Evolutionary conservation across 2,113 vertebrate genomes (phyloP), one percentile per base, ranked within the genome.

Genomic region (Origma solitaria): DNA sequence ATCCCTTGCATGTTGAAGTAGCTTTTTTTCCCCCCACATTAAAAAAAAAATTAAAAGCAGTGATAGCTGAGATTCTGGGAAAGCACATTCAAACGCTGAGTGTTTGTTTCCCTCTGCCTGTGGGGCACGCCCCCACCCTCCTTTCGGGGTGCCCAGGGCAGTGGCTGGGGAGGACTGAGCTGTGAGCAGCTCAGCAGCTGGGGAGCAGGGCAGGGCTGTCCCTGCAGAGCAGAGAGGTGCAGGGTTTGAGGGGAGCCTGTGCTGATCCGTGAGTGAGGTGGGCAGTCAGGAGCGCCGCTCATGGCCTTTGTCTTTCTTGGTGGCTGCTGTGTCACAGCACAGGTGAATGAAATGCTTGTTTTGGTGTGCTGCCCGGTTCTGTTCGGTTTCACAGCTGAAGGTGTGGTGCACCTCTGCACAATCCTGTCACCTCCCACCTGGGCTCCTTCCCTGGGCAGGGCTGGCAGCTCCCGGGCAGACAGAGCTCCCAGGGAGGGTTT

Each of bases 351-450:
- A 2, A 17, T 0, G 1, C 85, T 6, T n/a, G 2, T 20, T 45
- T 16, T 27, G 22, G 37, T 2, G n/a, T 1, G 35, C 20, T 50
- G 73, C 53, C 19, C 5, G 3, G 21, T 0, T 8, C 8, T 7
- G 11, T 4, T 1, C 0, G 16, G 44, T 31, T n/a, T 17, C 33
- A 9, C 13, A 13, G 86, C 33, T 6, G 0, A 30, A 57, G 42
- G 13, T 10, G 40, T 28, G 81, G 12, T 2, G n/a, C 25, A 1
- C 10, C 31, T 10, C 64, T 77, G 64, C 66, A 6, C 10, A 5
- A 22, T 3, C 57, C 86, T 0, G 0, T 8, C 6, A 3, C 17
- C 15, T 47, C 79, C 5, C 0, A 1, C n/a, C 38, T 1, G 56
- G 38, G 13, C 64, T 53, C 47, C 8, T 30, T 30, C 75, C n/a